Conservation (phyloP, 2,888 invertebrate genomes). For the Drosophila basisetae region DNA sequence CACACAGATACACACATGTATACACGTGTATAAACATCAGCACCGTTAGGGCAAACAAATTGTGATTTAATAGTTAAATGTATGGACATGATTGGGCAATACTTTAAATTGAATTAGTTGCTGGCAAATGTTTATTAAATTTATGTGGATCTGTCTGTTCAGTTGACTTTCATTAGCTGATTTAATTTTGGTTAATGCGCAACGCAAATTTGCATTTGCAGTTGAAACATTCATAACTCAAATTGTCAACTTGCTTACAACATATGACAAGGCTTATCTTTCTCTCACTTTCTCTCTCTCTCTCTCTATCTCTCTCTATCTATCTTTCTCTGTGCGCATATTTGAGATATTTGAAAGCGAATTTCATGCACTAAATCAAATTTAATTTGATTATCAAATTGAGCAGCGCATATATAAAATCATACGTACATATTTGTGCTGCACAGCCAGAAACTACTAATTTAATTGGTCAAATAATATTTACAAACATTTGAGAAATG, state of each 20-base stretch:
- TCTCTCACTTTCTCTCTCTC: background rate
- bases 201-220: slow-evolving; percentile 44
- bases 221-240: slow-evolving; percentile 38
- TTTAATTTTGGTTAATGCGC: slow-evolving; percentile 69
- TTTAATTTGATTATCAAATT: slow-evolving; percentile 44
- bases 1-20: background rate
- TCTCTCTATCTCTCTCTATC: background rate
- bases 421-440: background rate
- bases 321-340: background rate
- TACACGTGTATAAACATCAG: background rate
- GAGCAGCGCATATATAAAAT: slow-evolving; percentile 6
- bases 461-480: slow-evolving; percentile 9
- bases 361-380: slow-evolving; percentile 38
- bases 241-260: slow-evolving; percentile 26
- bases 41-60: slow-evolving; percentile 38
- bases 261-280: slow-evolving; percentile 13
- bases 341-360: slow-evolving; percentile 23
- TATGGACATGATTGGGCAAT: slow-evolving; percentile 22
- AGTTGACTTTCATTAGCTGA: slow-evolving; percentile 68
- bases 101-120: slow-evolving; percentile 62
- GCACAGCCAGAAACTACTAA: slow-evolving; percentile 3
- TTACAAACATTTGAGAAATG: slow-evolving; percentile 10
- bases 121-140: slow-evolving; percentile 68
- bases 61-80: slow-evolving; percentile 63
- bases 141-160: slow-evolving; percentile 49